These are phyloP conservation scores for Adelognathus sp. DNA, from an alignment of 2,888 invertebrate genomes.

Conservation along the genomic window DNA sequence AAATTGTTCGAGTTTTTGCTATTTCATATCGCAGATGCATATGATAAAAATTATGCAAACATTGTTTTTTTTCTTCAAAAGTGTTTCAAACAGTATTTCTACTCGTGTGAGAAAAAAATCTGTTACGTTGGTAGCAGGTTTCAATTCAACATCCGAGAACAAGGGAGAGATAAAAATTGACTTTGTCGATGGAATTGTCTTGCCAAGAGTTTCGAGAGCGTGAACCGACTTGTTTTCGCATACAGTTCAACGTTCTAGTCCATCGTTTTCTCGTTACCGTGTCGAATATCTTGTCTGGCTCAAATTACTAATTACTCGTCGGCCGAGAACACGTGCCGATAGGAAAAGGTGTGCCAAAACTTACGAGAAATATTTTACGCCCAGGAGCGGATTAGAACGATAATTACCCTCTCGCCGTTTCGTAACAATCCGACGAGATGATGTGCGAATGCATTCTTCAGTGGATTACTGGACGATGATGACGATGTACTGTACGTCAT, in stretches of 20 bases:
- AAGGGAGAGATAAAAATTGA: too few species aligned
- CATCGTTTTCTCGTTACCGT: background rate
- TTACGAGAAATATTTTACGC: background rate
- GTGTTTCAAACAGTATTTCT: too few species aligned
- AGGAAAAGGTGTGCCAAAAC: background rate
- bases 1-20: too few species aligned
- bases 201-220: background rate
- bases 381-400: conserved; percentile 3
- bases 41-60: too few species aligned
- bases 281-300: background rate
- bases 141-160: too few species aligned
- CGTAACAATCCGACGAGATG: background rate
- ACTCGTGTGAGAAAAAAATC: too few species aligned
- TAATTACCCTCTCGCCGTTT: background rate
- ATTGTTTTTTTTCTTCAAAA: too few species aligned
- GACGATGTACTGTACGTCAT: background rate
- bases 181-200: background rate
- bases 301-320: conserved; percentile 5
- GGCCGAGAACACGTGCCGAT: background rate
- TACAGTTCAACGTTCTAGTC: background rate
- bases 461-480: background rate
- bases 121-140: too few species aligned
- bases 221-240: background rate
- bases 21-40: too few species aligned
- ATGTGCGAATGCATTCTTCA: background rate